Evolutionary conservation across 2,888 invertebrate genomes (phyloP), one percentile per base, ranked within the genome.

Genomic region (Drosophila recens): DNA sequence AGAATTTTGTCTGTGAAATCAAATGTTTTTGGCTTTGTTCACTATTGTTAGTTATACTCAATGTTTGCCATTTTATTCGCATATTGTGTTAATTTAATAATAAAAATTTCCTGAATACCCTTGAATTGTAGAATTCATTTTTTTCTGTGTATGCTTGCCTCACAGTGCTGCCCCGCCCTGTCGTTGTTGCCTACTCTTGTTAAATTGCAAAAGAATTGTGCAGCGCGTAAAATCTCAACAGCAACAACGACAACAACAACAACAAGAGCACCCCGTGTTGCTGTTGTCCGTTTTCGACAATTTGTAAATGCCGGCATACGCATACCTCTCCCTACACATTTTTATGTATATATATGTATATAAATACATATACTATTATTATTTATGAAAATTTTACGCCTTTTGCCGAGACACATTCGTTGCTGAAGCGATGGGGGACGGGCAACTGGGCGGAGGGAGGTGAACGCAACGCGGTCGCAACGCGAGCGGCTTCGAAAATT

Each of bases 401-500:
- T 80, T 79, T 79, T 57, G 56, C 69, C 58, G 61, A 57, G 61
- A 72, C 62, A 71, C 54, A 54, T 54, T 54, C 33, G 42, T 20
- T 20, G 52, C 9, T 10, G 40, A n/a, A 15, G n/a, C 2, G 38
- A n/a, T n/a, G 11, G 27, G 13, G 33, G 11, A 4, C 10, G 11
- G 54, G 27, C 0, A 23, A 23, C 23, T 23, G 20, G 34, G 30
- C 27, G 6, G 27, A 3, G 15, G 1, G 27, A 0, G 15, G 6
- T 6, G 20, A 13, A 34, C 33, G 43, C 61, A 59, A 51, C 43
- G 65, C 57, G 68, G 67, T 56, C 59, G 67, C 45, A 58, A 53
- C 61, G 75, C 66, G 71, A 75, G 79, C 74, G 79, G 83, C 79
- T 78, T 82, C 80, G 83, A 80, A 83, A 90, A 85, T 88, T 91